Base-by-base conservation (phyloP, 1,140 invertebrate species). In the Bilobella aurantiaca region DNA sequence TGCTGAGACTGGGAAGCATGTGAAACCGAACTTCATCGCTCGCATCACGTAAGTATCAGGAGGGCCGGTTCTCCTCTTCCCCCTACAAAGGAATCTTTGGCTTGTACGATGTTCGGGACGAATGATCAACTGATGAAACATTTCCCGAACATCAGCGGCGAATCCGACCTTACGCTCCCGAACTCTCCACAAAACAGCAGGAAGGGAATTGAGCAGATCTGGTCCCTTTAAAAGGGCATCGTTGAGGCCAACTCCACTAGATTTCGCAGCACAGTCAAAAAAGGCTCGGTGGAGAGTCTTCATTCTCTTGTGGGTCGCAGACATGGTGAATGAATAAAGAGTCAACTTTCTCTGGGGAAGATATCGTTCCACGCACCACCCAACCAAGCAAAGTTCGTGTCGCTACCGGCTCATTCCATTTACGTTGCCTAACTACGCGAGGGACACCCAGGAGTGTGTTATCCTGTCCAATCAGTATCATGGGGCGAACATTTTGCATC, bases 1-100 rank as follows among this genome's bases (percentile, higher is more conserved):
- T 12, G 64, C 64, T 2, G 32, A 60, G 0, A 32, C 28, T 1
- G 69, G 69, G 12, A 67, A 71, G 1, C 42, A 69, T 0, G 61
- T 57, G 2, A 66, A 57, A 12, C 69, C 66, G 27, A 70, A 70
- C 16, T 63, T 60, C 42, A 65, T 46, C 1, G 57, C 64, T 12
- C 8, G 8, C 58, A 65, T 60, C 14, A 59, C 34, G 18, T 49
- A 60, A 1, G 37, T 42, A 1, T 60, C 30, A 3, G 58, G 58
- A 49, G 31, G 25, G 1, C 12, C 3, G 2, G 1, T 29, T 5
- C 31, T 1, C n/a, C 61, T 46, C 3, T 31, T 37, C 21, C 31
- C 58, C 21, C 67, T 18, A 42, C 49, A 69, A 1, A 69, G 42
- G 31, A 67, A 69, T 25, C 67, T 31, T 29, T 67, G 53, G 27